Evolutionary conservation across 2,113 vertebrate genomes (phyloP).

Genomic region (Todiramphus saurophagus): DNA sequence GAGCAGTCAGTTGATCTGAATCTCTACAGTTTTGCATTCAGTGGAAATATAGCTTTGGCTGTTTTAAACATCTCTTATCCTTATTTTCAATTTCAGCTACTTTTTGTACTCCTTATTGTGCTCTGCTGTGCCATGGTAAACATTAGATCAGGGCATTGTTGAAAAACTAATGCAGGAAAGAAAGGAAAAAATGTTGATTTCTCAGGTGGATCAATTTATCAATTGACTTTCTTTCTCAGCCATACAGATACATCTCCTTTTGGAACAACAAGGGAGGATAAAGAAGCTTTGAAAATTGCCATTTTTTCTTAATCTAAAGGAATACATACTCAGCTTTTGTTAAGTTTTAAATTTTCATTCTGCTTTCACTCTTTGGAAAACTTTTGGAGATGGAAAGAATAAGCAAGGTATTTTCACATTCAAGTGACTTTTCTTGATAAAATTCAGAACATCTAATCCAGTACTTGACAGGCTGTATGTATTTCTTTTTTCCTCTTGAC

Average conservation of each 20-base stretch:
- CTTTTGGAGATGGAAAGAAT: background rate
- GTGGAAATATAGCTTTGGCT: background rate
- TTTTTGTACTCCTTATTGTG: background rate
- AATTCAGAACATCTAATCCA: background rate
- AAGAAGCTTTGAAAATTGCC: background rate
- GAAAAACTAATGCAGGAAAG: background rate
- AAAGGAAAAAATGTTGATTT: background rate
- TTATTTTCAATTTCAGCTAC: background rate
- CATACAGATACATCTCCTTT: background rate
- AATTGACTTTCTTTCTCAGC: background rate
- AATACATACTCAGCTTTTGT: background rate
- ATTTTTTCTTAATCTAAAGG: background rate
- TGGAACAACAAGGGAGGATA: background rate
- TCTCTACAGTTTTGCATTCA: background rate
- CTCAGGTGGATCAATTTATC: background rate
- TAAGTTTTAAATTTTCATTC: background rate
- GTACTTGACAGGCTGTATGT: background rate
- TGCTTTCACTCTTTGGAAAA: background rate
- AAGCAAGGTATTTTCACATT: background rate
- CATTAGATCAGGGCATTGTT: background rate
- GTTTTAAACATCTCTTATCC: background rate
- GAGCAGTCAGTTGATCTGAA: background rate
- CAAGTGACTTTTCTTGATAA: background rate
- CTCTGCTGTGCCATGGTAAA: background rate
- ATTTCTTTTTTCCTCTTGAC: background rate